Evolutionary conservation across 2,888 invertebrate species (phyloP), one percentile per base, ranked within the genome.

Genomic region (Idaea dimidiata): DNA sequence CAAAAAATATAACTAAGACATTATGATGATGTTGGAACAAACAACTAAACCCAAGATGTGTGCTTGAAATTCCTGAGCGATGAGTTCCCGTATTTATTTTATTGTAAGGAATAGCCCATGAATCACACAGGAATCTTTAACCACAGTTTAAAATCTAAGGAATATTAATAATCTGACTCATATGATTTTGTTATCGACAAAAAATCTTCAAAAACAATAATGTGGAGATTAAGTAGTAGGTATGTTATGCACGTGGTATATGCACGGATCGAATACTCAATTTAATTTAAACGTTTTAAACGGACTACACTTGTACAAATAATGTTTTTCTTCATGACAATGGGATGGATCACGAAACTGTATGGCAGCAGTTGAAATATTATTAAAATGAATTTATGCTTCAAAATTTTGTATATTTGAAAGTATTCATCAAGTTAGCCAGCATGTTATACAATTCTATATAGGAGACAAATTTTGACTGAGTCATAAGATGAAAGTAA

Each of bases 141-240:
- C 81, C 80, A 79, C 77, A 79, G 68, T 72, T 70, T 71, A 73
- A 63, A 72, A 73, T 66, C 75, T 74, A 75, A 74, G 64, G 76
- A 79, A 82, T 83, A 77, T 79, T 76, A 76, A 79, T 72, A 72
- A 74, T 72, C 69, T 87, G 89, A 87, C 76, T 89, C 86, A 86
- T 33, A 54, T n/a, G 56, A 62, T 43, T 43, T 3, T 43, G 43
- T 7, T 14, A 14, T 33, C 60, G 43, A 7, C 6, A 10, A n/a
- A 2, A 59, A 59, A 60, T 54, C 16, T 18, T 32, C 14, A 54
- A 60, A 75, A 73, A 69, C 62, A 59, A 66, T 18, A 70, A 75
- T 75, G 70, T 70, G 66, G 66, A 66, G 67, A 62, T 60, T 57
- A 17, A 70, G 17, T 57, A 17, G 10, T 18, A 18, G 7, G 17